These are phyloP conservation scores for Cantharis flavilabris DNA, from an alignment of 2,888 invertebrate species.

Conservation along the genomic window DNA sequence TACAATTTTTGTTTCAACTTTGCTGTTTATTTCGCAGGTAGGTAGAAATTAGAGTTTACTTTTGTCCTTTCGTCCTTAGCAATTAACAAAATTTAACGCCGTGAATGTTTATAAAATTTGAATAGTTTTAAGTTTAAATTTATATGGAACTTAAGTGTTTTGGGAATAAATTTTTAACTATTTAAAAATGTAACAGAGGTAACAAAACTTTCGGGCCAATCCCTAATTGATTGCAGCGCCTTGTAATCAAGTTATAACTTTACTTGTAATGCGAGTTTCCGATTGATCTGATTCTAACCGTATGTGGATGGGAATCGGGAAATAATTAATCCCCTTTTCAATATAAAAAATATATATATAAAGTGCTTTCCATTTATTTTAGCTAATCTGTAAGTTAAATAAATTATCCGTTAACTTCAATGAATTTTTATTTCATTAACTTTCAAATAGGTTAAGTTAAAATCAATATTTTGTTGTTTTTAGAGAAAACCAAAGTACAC, in stretches of 20 bases:
- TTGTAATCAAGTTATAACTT: slow-evolving; percentile 31
- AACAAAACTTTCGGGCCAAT: slow-evolving; percentile 23
- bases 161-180: not conserved
- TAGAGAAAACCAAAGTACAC: not conserved
- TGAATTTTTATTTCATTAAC: not conserved
- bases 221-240: slow-evolving; percentile 28
- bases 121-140: not conserved
- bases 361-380: not conserved
- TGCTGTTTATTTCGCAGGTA: not conserved
- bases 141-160: not conserved
- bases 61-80: not conserved
- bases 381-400: not conserved
- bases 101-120: not conserved
- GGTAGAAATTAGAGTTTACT: not conserved
- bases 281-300: slow-evolving; percentile 30
- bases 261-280: slow-evolving; percentile 29
- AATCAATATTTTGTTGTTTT: not conserved
- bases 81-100: not conserved
- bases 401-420: not conserved
- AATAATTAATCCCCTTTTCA: not conserved
- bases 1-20: not conserved
- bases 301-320: slow-evolving; percentile 29
- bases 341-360: not conserved
- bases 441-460: not conserved
- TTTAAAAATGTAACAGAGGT: not conserved